Conservation (phyloP, 2,113 vertebrate species). For the Phoxinus phoxinus region DNA sequence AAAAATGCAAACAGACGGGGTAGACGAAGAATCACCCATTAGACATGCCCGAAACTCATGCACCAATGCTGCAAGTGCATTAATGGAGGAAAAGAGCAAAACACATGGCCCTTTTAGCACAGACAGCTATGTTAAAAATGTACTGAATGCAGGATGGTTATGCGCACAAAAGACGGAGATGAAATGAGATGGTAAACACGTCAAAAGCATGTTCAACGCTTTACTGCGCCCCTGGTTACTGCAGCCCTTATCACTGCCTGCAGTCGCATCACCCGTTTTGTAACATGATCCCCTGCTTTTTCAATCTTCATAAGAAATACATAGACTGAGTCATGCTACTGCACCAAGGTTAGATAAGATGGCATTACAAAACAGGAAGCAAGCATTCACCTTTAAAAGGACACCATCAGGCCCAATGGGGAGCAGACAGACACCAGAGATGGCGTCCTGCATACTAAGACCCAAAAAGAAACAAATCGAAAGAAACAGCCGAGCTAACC, state of each 20-base stretch:
- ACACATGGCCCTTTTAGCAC: neutral
- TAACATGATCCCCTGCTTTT: neutral
- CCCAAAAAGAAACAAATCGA: neutral
- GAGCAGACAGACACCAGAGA: neutral
- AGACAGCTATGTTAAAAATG: conserved; percentile 36
- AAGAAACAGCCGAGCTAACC: neutral
- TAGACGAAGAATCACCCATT: conserved; percentile 14
- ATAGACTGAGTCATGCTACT: conserved; percentile 15
- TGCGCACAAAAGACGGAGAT: conserved; percentile 16
- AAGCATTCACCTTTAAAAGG: neutral
- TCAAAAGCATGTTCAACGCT: neutral
- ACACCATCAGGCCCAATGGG: neutral
- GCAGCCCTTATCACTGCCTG: neutral
- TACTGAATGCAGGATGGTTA: conserved; percentile 15
- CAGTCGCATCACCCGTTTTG: neutral
- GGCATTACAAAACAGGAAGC: neutral
- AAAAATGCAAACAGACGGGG: conserved; percentile 32
- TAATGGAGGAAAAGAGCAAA: neutral
- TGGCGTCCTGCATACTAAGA: neutral
- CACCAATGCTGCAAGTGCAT: neutral
- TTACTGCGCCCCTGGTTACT: neutral
- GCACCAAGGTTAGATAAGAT: conserved; percentile 3
- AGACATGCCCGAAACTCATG: conserved; percentile 10
- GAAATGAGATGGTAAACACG: neutral
- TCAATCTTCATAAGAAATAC: conserved; percentile 2